A percentile compares a stretch with the other conserved stretches of the same genome.
Evolutionary conservation across 2,888 invertebrate genomes (phyloP).

Genomic region (Macaria liturata): DNA sequence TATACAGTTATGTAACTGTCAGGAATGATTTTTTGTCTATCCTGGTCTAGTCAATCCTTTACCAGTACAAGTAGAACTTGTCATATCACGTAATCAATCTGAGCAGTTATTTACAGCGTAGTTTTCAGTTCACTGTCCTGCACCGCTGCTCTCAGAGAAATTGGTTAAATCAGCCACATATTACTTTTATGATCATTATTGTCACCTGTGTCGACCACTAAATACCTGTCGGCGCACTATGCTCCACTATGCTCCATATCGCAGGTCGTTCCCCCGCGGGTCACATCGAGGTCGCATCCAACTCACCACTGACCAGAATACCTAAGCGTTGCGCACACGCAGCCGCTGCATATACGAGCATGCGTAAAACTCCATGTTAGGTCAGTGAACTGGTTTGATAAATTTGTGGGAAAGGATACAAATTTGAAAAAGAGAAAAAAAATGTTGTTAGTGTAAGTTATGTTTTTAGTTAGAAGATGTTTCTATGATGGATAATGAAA

Average conservation of each 20-base stretch:
- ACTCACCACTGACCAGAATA: slow-evolving; percentile 61
- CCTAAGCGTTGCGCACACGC: slow-evolving; percentile 49
- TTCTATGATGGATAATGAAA: too few relatives aligned
- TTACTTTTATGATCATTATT: not conserved
- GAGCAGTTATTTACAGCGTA: too few relatives aligned
- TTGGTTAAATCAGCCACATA: too few relatives aligned
- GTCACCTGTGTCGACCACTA: not conserved
- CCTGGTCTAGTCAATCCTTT: too few relatives aligned
- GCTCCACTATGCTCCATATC: slow-evolving; percentile 15
- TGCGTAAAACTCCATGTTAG: slow-evolving; percentile 58
- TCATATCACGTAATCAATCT: too few relatives aligned
- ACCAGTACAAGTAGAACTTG: too few relatives aligned
- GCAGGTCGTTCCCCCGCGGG: slow-evolving; percentile 24
- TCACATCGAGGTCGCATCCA: slow-evolving; percentile 55
- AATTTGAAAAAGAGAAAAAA: not conserved
- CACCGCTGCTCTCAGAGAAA: too few relatives aligned
- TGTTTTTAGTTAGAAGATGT: too few relatives aligned
- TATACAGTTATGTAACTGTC: too few relatives aligned
- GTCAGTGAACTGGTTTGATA: slow-evolving; percentile 46
- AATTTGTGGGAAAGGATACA: slow-evolving; percentile 5
- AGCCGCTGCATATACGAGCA: too few relatives aligned
- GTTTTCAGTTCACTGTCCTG: too few relatives aligned
- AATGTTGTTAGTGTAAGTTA: not conserved
- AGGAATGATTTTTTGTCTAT: too few relatives aligned
- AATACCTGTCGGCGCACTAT: not conserved